These are phyloP conservation scores for Diadromus collaris DNA, from an alignment of 2,888 invertebrate species.

Conservation along the genomic window DNA sequence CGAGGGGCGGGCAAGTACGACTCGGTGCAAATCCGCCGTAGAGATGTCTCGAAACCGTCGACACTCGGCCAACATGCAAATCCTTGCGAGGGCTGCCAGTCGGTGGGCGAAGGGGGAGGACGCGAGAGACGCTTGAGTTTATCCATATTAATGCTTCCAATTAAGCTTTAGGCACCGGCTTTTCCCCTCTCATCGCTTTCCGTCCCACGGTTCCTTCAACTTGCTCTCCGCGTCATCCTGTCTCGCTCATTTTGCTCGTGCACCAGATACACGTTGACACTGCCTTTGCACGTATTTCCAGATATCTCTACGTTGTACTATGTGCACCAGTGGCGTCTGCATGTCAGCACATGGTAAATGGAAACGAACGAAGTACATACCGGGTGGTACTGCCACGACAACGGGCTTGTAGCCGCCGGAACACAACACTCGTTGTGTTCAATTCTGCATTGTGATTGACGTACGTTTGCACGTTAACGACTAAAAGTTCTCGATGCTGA, in stretches of 20 bases:
- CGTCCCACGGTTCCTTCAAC: slow-evolving; percentile 47
- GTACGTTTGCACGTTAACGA: slow-evolving; percentile 17
- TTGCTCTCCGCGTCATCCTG: slow-evolving; percentile 43
- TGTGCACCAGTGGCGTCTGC: not conserved
- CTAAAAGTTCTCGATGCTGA: not conserved
- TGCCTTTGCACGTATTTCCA: slow-evolving; percentile 49
- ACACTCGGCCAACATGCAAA: slow-evolving; percentile 57
- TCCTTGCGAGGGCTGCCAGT: slow-evolving; percentile 53
- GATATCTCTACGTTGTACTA: slow-evolving; percentile 21
- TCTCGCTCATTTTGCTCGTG: slow-evolving; percentile 36
- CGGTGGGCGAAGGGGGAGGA: slow-evolving; percentile 13
- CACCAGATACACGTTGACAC: slow-evolving; percentile 34
- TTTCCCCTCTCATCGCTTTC: slow-evolving; percentile 51
- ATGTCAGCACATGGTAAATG: slow-evolving; percentile 16
- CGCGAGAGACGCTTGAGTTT: slow-evolving; percentile 59
- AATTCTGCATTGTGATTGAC: slow-evolving; percentile 13
- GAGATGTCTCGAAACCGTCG: slow-evolving; percentile 53
- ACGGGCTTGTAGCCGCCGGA: not conserved
- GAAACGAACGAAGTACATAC: slow-evolving; percentile 25
- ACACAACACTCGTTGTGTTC: slow-evolving; percentile 15
- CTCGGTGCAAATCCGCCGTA: slow-evolving; percentile 53
- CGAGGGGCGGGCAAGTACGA: slow-evolving; percentile 33
- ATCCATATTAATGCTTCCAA: slow-evolving; percentile 69
- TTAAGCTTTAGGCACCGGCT: slow-evolving; percentile 61
- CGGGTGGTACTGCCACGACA: not conserved